phyloP scores from a whole-genome alignment of 2,888 invertebrate genomes.

The Harpagoxenus sublaevis region DNA sequence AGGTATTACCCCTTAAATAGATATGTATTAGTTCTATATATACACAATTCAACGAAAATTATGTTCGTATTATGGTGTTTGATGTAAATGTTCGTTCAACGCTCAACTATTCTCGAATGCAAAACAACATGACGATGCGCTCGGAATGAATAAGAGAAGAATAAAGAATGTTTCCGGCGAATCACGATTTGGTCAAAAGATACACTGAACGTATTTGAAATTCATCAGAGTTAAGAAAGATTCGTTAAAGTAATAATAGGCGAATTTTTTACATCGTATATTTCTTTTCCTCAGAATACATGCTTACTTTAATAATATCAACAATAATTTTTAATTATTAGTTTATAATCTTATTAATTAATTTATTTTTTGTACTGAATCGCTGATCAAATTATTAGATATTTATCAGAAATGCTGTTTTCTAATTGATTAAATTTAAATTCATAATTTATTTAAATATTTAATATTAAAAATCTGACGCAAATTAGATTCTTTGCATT shows the following conservation, averaged over 20 bases:
- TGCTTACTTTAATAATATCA: not conserved
- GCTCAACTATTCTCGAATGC: not conserved
- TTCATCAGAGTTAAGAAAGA: not conserved
- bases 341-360: not conserved
- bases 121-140: constrained; percentile 21
- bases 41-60: not conserved
- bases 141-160: constrained; percentile 20
- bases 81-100: not conserved
- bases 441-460: constrained; percentile 2
- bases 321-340: not conserved
- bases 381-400: not conserved
- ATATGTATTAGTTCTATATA: not conserved
- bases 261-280: not conserved
- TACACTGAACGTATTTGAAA: not conserved
- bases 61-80: not conserved
- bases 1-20: no score
- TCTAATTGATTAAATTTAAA: not conserved
- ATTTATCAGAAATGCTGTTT: not conserved
- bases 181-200: not conserved
- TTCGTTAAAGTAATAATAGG: not conserved
- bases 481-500: not conserved
- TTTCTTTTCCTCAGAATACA: no score
- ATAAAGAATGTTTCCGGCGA: constrained; percentile 18
- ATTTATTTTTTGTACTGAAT: not conserved
- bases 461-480: not conserved